phyloP scores from a whole-genome alignment of 2,888 invertebrate species.

The Drosophila ezoana region DNA sequence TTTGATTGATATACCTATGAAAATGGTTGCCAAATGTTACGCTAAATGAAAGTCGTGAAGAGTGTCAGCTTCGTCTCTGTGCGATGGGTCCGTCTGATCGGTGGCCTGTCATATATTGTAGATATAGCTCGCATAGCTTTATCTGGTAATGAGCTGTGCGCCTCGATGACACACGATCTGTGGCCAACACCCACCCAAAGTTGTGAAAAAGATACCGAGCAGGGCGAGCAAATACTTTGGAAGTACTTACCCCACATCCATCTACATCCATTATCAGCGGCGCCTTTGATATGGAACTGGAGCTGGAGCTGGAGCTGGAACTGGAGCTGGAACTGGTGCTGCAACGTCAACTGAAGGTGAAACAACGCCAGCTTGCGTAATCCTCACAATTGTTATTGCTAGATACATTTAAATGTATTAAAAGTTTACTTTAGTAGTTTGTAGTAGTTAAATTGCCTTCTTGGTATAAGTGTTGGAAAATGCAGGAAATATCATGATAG shows the following conservation, averaged over 20 bases:
- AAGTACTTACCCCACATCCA: constrained; percentile 53
- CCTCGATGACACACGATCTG: constrained; percentile 62
- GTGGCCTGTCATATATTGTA: neutral
- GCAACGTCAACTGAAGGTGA: neutral
- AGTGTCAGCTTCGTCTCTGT: too few relatives aligned
- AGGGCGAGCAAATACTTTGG: constrained; percentile 50
- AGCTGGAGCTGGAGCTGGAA: constrained; percentile 17
- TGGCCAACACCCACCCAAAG: constrained; percentile 73
- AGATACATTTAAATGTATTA: neutral
- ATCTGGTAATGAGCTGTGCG: constrained; percentile 58
- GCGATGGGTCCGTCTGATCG: neutral
- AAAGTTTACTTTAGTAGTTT: too few relatives aligned
- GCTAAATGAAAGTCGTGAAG: constrained; percentile 18
- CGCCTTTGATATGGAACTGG: constrained; percentile 45
- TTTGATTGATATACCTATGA: constrained; percentile 43
- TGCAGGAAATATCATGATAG: too few relatives aligned
- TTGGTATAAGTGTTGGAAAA: too few relatives aligned
- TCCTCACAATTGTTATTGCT: neutral
- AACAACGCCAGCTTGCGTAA: constrained; percentile 1
- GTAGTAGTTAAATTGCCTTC: too few relatives aligned
- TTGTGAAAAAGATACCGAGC: constrained; percentile 62
- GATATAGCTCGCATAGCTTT: constrained; percentile 25
- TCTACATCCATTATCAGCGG: constrained; percentile 66
- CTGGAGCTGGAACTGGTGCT: neutral
- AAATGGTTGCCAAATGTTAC: constrained; percentile 12